A percentile compares a stretch with the other conserved stretches of the same genome.
Conservation (phyloP, 2,113 vertebrate genomes). For the Tragelaphus buxtoni region DNA sequence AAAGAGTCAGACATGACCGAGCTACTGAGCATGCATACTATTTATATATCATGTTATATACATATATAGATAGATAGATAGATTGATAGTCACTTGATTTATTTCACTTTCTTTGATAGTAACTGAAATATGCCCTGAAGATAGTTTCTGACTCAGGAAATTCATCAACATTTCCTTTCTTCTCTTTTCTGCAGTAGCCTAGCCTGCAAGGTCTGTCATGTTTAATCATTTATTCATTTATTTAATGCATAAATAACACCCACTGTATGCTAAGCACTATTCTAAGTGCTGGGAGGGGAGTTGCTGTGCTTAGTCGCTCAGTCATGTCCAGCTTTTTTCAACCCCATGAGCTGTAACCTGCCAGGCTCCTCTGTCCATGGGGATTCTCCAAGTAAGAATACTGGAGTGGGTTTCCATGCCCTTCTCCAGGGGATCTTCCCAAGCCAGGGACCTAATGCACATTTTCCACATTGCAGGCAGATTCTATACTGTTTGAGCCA, state of each 20-base stretch:
- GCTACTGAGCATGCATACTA: neutral
- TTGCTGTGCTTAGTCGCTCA: neutral
- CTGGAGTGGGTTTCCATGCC: neutral
- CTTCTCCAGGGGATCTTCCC: neutral
- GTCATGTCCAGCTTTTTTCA: neutral
- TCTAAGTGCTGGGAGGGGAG: neutral
- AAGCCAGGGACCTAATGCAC: neutral
- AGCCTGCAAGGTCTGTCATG: neutral
- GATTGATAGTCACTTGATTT: neutral
- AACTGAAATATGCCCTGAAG: neutral
- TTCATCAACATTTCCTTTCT: neutral
- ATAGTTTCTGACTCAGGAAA: neutral
- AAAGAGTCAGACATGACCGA: neutral
- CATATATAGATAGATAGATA: neutral
- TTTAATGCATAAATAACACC: neutral
- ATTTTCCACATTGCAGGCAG: neutral
- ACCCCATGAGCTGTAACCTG: neutral
- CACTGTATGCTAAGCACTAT: neutral
- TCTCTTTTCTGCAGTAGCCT: neutral
- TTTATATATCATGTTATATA: neutral
- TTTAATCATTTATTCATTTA: neutral
- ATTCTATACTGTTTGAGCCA: neutral
- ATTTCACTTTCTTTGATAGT: neutral
- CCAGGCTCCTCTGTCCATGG: neutral
- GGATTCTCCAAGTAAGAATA: neutral